Evolutionary conservation across 1,140 invertebrate genomes (phyloP).

Genomic region (Rhyzopertha dominica): DNA sequence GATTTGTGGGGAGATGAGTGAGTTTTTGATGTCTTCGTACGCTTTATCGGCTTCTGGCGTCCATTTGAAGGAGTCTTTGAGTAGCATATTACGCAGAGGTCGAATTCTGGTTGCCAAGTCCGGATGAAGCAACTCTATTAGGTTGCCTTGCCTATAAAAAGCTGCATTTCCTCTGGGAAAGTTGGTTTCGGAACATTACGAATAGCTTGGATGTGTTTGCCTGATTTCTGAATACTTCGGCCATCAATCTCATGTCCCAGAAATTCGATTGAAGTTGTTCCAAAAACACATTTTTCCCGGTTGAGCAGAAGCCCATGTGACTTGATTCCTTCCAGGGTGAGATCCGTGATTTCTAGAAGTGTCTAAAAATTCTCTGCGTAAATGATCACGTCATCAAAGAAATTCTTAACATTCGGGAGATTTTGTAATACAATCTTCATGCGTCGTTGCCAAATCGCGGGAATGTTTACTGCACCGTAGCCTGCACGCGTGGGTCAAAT

Average conservation of each 20-base stretch:
- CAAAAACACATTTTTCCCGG: slow-evolving; percentile 31
- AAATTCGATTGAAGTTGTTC: slow-evolving; percentile 21
- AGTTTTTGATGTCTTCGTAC: slow-evolving; percentile 13
- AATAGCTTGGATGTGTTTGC: slow-evolving; percentile 28
- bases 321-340: no score
- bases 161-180: slow-evolving; percentile 14
- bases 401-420: slow-evolving; percentile 17
- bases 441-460: slow-evolving; percentile 25
- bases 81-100: not conserved
- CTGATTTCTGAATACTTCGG: slow-evolving; percentile 39
- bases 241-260: no score
- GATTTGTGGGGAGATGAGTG: slow-evolving; percentile 21
- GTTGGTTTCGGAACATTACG: no score
- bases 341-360: no score
- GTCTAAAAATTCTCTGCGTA: slow-evolving; percentile 4
- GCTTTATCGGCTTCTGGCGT: slow-evolving; percentile 15
- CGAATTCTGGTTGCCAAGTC: not conserved
- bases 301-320: no score
- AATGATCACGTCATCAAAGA: slow-evolving; percentile 17
- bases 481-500: slow-evolving; percentile 22
- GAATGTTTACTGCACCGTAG: slow-evolving; percentile 23
- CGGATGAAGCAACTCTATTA: slow-evolving; percentile 14
- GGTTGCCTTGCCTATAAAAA: no score
- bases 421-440: slow-evolving; percentile 18
- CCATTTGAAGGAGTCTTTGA: slow-evolving; percentile 10